Evolutionary conservation across 2,888 invertebrate genomes (phyloP).

Genomic region (Spodoptera littoralis): DNA sequence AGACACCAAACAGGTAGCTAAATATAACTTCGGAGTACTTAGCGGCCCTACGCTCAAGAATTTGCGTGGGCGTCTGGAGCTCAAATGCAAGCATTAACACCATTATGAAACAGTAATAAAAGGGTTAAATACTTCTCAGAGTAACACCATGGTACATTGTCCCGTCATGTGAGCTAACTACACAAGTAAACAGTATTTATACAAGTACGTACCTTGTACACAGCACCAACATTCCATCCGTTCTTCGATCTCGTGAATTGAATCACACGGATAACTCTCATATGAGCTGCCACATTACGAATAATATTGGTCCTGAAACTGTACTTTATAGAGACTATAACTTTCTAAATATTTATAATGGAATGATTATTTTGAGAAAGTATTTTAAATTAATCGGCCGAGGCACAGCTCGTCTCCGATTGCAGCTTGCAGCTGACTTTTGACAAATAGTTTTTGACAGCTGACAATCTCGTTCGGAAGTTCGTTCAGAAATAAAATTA

Average conservation of each 20-base stretch:
- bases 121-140: background rate
- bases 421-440: conserved; percentile 63
- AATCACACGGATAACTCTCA: conserved; percentile 38
- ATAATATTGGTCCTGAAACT: conserved; percentile 12
- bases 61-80: conserved; percentile 51
- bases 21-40: conserved; percentile 51
- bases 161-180: conserved; percentile 22
- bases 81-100: conserved; percentile 8
- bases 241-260: conserved; percentile 61
- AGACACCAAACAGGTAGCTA: conserved; percentile 26
- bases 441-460: conserved; percentile 51
- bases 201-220: conserved; percentile 73
- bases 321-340: conserved; percentile 19
- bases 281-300: conserved; percentile 44
- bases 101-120: conserved; percentile 1
- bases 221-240: conserved; percentile 78
- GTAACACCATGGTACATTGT: conserved; percentile 1
- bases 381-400: conserved; percentile 24
- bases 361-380: conserved; percentile 44
- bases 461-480: conserved; percentile 3
- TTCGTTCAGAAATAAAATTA: conserved; percentile 33
- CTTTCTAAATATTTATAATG: conserved; percentile 45
- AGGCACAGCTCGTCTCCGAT: conserved; percentile 24
- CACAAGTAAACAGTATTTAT: conserved; percentile 43
- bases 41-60: conserved; percentile 36